Evolutionary conservation across 2,797 vertebrate genomes (phyloP), one percentile per base, ranked within the genome.

Genomic region (Pempheris klunzingeri): DNA sequence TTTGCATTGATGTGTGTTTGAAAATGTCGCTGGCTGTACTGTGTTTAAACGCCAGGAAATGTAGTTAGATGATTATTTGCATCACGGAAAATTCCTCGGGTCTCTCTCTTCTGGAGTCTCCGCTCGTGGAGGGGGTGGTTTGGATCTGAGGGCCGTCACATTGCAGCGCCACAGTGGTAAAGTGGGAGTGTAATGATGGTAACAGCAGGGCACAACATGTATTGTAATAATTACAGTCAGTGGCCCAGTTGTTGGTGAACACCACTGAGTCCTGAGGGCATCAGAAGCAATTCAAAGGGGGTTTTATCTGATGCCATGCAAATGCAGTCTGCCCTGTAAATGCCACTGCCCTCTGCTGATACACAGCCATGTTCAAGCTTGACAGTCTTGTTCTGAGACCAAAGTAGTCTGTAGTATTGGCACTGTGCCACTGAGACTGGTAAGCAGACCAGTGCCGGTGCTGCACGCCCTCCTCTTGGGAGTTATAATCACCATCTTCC

Each of bases 191-290:
- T 39, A 17, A 52, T 69, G 59, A 77, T 64, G 46, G 43, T 28
- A 66, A 43, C 60, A 66, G 80, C 47, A 54, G 74, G 61, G 69
- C 67, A 60, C 52, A 74, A 54, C 53, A 28, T 58, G 58, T 36
- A 20, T 39, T 73, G 74, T 71, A 74, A 82, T 89, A 69, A 89
- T 89, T 78, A 85, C 13, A 70, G 77, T 84, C 60, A 22, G 80
- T 81, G 88, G 72, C 81, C 78, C 68, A 57, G 77, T 90, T 91
- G 80, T 80, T 57, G 66, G 74, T 81, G 81, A 87, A 78, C 73
- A 76, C 68, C 73, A 63, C 74, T 49, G 74, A 57, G 55, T 83
- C 82, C 87, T 57, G 54, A 73, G 78, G 87, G 71, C 73, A 78
- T 44, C 70, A 55, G 54, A 63, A 63, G 68, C 70, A 34, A 80